Evolutionary conservation across 2,113 vertebrate species (phyloP).

Genomic region (pig (Sus scrofa)): DNA sequence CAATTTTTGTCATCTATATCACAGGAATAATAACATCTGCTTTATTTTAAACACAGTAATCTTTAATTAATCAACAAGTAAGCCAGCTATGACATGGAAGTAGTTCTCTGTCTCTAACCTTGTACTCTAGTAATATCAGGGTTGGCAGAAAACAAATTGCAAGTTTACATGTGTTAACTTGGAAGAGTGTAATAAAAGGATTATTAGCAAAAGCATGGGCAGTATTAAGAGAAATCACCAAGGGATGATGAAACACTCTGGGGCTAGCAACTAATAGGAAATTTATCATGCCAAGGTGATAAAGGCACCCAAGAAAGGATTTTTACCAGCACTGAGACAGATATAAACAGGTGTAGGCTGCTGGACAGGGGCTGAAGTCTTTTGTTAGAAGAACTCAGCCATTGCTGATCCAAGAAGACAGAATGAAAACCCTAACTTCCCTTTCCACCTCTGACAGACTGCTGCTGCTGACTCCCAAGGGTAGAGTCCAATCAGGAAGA

Average conservation of each 20-base stretch:
- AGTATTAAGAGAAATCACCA: background rate
- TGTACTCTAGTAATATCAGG: background rate
- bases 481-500: background rate
- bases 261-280: background rate
- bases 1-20: background rate
- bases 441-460: background rate
- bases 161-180: background rate
- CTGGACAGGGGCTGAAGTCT: background rate
- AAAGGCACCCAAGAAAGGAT: background rate
- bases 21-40: background rate
- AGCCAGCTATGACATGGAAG: background rate
- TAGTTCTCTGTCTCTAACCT: background rate
- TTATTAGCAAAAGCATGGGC: background rate
- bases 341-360: background rate
- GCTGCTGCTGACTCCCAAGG: too few relatives aligned
- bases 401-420: background rate
- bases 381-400: background rate
- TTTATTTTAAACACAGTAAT: background rate
- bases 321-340: background rate
- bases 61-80: background rate
- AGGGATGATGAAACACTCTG: background rate
- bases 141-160: background rate
- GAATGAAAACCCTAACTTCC: background rate
- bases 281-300: background rate
- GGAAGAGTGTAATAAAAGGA: slow-evolving; percentile 3